Evolutionary conservation across 35 echinoderm and acorn worm species (phyloP).

Genomic region (Apostichopus parvimensis): DNA sequence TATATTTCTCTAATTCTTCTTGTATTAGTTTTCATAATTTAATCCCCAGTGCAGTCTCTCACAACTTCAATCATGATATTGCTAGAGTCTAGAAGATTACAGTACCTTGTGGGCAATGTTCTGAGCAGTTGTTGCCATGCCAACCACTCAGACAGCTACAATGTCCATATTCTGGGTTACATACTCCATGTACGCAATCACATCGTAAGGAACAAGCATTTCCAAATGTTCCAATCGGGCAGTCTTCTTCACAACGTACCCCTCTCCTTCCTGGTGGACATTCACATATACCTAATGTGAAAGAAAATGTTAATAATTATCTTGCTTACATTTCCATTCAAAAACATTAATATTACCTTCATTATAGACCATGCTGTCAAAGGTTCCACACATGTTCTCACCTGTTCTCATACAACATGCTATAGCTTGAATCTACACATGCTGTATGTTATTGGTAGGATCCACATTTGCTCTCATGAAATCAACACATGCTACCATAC

Average conservation of each 20-base stretch:
- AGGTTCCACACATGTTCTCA: too few species aligned
- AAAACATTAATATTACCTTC: too few species aligned
- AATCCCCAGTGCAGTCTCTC: too few species aligned
- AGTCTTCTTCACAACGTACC: conserved; percentile 18
- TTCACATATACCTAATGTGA: conserved; percentile 28
- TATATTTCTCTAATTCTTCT: neutral
- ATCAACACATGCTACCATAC: too few species aligned
- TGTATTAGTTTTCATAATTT: neutral
- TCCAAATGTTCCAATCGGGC: conserved; percentile 1
- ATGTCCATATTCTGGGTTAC: neutral
- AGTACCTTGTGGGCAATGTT: conserved; percentile 27
- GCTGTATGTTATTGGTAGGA: too few species aligned
- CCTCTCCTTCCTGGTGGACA: conserved; percentile 52
- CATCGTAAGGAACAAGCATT: neutral
- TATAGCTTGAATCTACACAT: too few species aligned
- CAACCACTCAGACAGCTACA: conserved; percentile 27
- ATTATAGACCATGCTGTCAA: too few species aligned
- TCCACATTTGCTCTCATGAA: too few species aligned
- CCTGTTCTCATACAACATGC: too few species aligned
- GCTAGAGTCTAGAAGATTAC: neutral
- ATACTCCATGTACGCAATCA: conserved; percentile 12
- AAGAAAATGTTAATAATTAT: neutral
- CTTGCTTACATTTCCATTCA: too few species aligned
- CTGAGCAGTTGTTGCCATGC: conserved; percentile 42
- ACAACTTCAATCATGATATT: too few species aligned